These are phyloP conservation scores for Limnephilus auricula DNA, from an alignment of 2,888 invertebrate genomes.

Conservation along the genomic window DNA sequence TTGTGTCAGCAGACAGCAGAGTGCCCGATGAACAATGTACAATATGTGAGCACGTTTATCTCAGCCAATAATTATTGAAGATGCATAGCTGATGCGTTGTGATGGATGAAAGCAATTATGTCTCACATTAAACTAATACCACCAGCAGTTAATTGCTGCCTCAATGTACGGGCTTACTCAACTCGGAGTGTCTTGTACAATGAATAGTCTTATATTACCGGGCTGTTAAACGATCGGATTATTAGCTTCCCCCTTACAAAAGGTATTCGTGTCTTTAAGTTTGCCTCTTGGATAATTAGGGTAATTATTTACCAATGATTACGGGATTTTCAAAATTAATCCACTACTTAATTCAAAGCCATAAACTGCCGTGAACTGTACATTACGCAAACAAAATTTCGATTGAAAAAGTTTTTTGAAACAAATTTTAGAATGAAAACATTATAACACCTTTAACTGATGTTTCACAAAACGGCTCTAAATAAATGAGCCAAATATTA, in stretches of 20 bases:
- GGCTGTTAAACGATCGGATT: conserved; percentile 15
- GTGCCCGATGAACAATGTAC: background rate
- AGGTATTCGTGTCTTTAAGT: conserved; percentile 13
- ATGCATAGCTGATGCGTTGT: conserved; percentile 53
- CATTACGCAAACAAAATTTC: background rate
- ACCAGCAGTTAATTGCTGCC: conserved; percentile 62
- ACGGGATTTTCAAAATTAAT: background rate
- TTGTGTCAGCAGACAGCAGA: background rate
- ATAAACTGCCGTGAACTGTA: background rate
- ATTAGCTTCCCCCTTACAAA: conserved; percentile 13
- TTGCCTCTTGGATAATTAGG: background rate
- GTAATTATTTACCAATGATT: conserved; percentile 2
- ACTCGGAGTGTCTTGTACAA: conserved; percentile 10
- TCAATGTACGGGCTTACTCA: conserved; percentile 18
- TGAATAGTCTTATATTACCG: conserved; percentile 19
- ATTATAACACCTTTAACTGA: too few species aligned
- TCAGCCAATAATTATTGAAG: conserved; percentile 42
- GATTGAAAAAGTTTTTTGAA: background rate
- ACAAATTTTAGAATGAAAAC: background rate
- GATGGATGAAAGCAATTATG: conserved; percentile 66
- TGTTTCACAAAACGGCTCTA: too few species aligned
- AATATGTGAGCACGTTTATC: background rate
- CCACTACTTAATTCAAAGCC: background rate
- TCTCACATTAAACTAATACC: conserved; percentile 62
- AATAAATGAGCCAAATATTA: too few species aligned